These are phyloP conservation scores for Neuroterus valhalla DNA, from an alignment of 1,140 invertebrate species.

Conservation along the genomic window DNA sequence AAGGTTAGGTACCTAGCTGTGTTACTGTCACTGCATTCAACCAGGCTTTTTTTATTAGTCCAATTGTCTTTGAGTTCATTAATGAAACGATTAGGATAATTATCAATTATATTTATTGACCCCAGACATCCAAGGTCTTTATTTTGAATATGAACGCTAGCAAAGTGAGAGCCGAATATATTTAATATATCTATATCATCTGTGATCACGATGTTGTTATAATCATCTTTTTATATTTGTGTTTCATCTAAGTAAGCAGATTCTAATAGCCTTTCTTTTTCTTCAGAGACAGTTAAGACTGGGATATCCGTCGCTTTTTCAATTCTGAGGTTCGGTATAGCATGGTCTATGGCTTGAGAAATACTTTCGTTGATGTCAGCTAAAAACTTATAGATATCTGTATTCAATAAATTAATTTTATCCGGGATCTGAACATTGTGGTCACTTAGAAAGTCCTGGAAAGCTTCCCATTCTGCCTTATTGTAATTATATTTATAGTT, in stretches of 20 bases:
- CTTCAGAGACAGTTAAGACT: no score
- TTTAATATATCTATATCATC: neutral
- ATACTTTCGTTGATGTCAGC: neutral
- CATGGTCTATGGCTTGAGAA: no score
- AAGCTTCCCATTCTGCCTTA: neutral
- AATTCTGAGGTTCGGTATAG: neutral
- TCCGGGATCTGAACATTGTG: no score
- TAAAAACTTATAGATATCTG: no score
- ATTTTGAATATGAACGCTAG: neutral
- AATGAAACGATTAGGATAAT: neutral
- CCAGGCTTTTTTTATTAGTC: neutral
- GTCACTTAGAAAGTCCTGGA: neutral
- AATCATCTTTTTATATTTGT: no score
- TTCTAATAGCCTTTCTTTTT: no score
- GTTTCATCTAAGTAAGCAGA: no score
- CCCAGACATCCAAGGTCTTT: neutral
- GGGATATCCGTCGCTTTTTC: no score
- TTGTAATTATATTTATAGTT: neutral
- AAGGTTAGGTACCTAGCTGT: no score
- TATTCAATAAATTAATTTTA: no score
- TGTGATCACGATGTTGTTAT: neutral
- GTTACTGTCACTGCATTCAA: no score
- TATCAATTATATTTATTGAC: neutral
- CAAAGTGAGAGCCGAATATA: neutral
- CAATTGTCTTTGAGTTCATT: neutral